phyloP scores from a whole-genome alignment of 2,888 invertebrate species.

The Litoditis marina region DNA sequence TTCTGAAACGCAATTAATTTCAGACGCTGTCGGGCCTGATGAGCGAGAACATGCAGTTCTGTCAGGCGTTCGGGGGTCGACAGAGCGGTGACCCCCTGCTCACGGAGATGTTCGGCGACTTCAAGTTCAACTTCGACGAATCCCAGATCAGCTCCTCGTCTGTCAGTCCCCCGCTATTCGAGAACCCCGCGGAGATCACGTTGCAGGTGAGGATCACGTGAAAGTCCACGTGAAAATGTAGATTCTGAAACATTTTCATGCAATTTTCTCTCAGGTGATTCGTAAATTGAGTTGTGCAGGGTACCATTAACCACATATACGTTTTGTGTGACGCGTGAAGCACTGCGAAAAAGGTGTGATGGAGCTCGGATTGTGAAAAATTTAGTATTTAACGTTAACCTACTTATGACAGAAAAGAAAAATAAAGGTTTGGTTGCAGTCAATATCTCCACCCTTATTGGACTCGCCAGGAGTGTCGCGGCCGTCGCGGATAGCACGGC shows the following conservation, averaged over 20 bases:
- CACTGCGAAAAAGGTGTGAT: no score
- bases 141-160: constrained; percentile 37
- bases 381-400: no score
- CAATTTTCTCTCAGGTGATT: no score
- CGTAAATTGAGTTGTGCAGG: no score
- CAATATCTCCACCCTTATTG: constrained; percentile 17
- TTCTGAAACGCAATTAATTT: no score
- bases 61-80: constrained; percentile 49
- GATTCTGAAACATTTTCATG: no score
- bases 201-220: constrained; percentile 46
- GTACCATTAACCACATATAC: no score
- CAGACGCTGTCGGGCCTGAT: constrained; percentile 60
- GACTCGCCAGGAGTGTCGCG: constrained; percentile 19
- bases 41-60: constrained; percentile 61
- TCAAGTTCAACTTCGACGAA: constrained; percentile 31
- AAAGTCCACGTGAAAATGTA: no score
- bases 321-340: no score
- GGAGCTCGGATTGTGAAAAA: no score
- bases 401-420: no score
- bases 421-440: constrained; percentile 12
- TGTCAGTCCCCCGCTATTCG: constrained; percentile 49
- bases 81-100: constrained; percentile 54
- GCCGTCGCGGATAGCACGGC: constrained; percentile 2
- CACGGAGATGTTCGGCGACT: constrained; percentile 58
- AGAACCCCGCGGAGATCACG: constrained; percentile 57